Evolutionary conservation across 2,888 invertebrate genomes (phyloP).

Genomic region (Chamaedrilus cognettii): DNA sequence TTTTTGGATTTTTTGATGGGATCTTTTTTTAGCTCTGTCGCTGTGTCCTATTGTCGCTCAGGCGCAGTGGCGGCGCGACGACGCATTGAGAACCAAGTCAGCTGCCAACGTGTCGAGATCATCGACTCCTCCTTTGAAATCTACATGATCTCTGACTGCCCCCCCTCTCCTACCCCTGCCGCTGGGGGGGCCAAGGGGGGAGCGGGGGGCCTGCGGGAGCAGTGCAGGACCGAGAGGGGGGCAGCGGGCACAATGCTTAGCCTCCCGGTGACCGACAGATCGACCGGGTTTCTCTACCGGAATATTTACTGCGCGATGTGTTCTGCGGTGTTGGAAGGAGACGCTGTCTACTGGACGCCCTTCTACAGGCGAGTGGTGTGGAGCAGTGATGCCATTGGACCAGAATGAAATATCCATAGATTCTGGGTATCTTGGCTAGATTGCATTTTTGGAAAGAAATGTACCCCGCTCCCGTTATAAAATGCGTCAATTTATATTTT

Average conservation of each 20-base stretch:
- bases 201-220: constrained; percentile 24
- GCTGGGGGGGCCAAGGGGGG: constrained; percentile 9
- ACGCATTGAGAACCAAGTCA: constrained; percentile 5
- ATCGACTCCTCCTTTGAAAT: constrained; percentile 30
- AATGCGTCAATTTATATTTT: too few relatives aligned
- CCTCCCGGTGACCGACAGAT: constrained; percentile 38
- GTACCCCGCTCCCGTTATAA: too few relatives aligned
- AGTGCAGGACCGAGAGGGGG: constrained; percentile 23
- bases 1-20: too few relatives aligned
- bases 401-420: too few relatives aligned
- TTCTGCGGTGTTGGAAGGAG: constrained; percentile 30
- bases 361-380: constrained; percentile 12
- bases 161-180: too few relatives aligned
- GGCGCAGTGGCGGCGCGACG: too few relatives aligned
- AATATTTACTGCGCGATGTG: constrained; percentile 49
- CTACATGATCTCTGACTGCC: constrained; percentile 38
- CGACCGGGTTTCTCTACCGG: constrained; percentile 37
- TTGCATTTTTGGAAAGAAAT: too few relatives aligned
- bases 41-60: too few relatives aligned
- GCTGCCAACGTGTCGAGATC: constrained; percentile 25
- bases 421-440: too few relatives aligned
- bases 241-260: constrained; percentile 10
- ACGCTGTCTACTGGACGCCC: constrained; percentile 30
- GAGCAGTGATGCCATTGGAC: too few relatives aligned
- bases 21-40: too few relatives aligned